These are phyloP conservation scores for Porites divaricata DNA, from an alignment of 92 coral and sea anemone genomes.

Conservation along the genomic window DNA sequence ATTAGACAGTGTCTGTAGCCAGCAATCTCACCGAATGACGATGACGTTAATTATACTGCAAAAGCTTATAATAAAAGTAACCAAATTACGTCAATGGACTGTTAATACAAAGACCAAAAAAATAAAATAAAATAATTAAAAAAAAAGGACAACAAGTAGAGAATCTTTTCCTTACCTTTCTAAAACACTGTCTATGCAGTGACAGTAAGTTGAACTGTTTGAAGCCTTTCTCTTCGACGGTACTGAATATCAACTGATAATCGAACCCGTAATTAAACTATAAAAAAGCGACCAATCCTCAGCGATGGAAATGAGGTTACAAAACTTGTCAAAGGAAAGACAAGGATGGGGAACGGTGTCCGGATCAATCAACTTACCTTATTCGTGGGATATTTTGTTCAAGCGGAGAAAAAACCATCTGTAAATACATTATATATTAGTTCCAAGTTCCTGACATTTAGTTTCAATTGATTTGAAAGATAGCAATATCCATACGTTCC, in stretches of 20 bases:
- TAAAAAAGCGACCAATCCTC: conserved; percentile 11
- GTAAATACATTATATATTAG: conserved; percentile 11
- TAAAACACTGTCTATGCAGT: not conserved
- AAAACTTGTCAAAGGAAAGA: not conserved
- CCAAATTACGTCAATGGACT: not conserved
- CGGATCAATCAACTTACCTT: conserved; percentile 1
- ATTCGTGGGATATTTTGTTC: not conserved
- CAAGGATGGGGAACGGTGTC: not conserved
- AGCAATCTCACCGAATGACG: not conserved
- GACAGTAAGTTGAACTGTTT: conserved; percentile 8
- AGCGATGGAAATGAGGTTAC: not conserved
- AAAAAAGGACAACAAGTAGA: not conserved
- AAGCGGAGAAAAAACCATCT: not conserved
- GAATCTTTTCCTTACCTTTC: not conserved
- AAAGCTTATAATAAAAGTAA: not conserved
- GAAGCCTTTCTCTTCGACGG: not conserved
- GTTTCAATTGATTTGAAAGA: conserved; percentile 4
- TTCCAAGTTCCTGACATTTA: not conserved
- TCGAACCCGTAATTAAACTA: too few relatives aligned
- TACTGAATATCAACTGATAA: too few relatives aligned
- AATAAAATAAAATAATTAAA: too few relatives aligned
- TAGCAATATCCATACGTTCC: conserved; percentile 1
- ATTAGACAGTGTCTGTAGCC: too few relatives aligned
- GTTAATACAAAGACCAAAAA: too few relatives aligned
- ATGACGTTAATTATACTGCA: not conserved